phyloP scores from a whole-genome alignment of 2,888 invertebrate genomes.

The Salticus scenicus region DNA sequence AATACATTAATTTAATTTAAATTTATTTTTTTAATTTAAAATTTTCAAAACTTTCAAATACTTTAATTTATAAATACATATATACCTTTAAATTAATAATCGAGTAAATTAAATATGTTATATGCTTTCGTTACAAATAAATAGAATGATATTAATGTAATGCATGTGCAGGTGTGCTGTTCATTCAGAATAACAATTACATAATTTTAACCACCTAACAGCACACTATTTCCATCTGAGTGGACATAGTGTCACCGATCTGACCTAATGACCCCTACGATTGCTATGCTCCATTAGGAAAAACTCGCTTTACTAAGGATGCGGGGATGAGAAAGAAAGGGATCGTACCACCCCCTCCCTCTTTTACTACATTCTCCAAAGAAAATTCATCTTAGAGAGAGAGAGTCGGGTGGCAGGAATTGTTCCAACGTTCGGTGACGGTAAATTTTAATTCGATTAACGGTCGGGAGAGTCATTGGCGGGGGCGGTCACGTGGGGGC shows the following conservation, averaged over 20 bases:
- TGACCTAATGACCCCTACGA: constrained; percentile 67
- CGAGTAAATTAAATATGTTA: too few species aligned
- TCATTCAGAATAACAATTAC: not conserved
- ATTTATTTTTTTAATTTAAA: too few species aligned
- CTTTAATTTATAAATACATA: too few species aligned
- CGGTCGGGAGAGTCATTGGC: constrained; percentile 69
- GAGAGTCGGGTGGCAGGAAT: constrained; percentile 27
- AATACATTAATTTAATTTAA: too few species aligned
- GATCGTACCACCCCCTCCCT: constrained; percentile 17
- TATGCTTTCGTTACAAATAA: too few species aligned
- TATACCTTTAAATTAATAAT: too few species aligned
- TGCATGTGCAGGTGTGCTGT: not conserved
- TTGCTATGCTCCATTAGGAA: constrained; percentile 64
- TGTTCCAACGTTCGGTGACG: constrained; percentile 58
- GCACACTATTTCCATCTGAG: constrained; percentile 36
- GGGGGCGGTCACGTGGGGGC: constrained; percentile 68
- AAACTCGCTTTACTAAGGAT: not conserved
- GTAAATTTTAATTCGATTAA: constrained; percentile 71
- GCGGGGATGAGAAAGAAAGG: not conserved
- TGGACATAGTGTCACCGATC: constrained; percentile 57
- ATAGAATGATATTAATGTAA: too few species aligned
- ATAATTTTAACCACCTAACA: not conserved
- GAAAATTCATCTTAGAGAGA: constrained; percentile 40
- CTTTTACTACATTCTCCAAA: constrained; percentile 9
- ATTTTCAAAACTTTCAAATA: too few species aligned